Evolutionary conservation across 2,113 vertebrate species (phyloP).

Genomic region (Oncorhynchus keta): DNA sequence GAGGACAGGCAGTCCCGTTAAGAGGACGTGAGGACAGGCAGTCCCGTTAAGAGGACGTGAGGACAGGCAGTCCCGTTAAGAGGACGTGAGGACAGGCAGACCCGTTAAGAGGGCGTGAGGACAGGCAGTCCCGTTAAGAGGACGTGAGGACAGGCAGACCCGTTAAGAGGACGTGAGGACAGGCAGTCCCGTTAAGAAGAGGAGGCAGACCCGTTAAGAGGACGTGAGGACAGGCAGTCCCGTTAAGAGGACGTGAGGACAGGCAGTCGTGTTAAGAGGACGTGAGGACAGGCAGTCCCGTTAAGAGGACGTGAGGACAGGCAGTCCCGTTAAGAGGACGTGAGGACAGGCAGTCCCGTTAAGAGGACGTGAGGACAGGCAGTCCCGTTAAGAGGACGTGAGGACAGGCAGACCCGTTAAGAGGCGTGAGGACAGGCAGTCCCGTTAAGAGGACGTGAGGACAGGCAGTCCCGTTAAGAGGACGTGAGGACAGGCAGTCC

Average conservation of each 20-base stretch:
- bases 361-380: neutral
- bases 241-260: neutral
- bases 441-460: slow-evolving; percentile 1
- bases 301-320: neutral
- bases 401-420: neutral
- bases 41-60: too few species aligned
- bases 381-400: slow-evolving; percentile 1
- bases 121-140: neutral
- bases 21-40: neutral
- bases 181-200: too few species aligned
- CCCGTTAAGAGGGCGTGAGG: neutral
- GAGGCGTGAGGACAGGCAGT: neutral
- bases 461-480: neutral
- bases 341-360: slow-evolving; percentile 1
- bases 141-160: neutral
- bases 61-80: neutral
- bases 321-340: neutral
- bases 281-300: neutral
- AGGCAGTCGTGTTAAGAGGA: neutral
- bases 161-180: too few species aligned
- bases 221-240: slow-evolving; percentile 1
- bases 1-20: slow-evolving; percentile 5
- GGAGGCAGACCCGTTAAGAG: too few species aligned
- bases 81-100: neutral
- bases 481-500: neutral